Percentiles rank a stretch among this genome's conserved stretches.
phyloP scores from a whole-genome alignment of 2,888 invertebrate genomes.

The Eurois occulta region DNA sequence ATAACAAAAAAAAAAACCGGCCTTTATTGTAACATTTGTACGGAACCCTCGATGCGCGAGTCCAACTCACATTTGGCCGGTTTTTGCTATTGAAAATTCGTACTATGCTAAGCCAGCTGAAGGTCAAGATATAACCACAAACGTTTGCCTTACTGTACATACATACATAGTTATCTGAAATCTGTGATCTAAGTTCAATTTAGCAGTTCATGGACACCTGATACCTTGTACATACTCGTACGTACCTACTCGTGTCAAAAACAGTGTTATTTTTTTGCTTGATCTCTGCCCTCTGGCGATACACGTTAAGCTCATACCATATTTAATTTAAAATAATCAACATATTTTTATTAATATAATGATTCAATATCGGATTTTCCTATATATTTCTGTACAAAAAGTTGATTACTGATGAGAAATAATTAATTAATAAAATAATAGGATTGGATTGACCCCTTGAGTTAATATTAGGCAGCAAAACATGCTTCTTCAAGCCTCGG shows the following conservation, averaged over 20 bases:
- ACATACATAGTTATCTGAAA: slow-evolving; percentile 9
- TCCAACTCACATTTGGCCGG: no score
- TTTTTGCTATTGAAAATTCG: background rate
- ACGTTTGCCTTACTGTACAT: background rate
- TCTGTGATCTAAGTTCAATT: slow-evolving; percentile 39
- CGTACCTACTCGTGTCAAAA: background rate
- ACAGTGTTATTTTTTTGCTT: slow-evolving; percentile 11
- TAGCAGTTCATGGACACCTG: slow-evolving; percentile 20
- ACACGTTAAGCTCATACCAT: slow-evolving; percentile 6
- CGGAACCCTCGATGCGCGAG: no score
- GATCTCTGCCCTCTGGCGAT: slow-evolving; percentile 8
- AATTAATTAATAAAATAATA: slow-evolving; percentile 3
- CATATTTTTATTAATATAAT: slow-evolving; percentile 9
- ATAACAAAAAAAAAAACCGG: no score
- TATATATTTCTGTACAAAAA: background rate
- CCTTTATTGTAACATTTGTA: no score
- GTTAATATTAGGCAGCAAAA: background rate
- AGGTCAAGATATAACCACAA: background rate
- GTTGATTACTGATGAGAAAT: background rate
- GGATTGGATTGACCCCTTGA: background rate
- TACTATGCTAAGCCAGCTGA: background rate
- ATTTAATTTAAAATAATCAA: slow-evolving; percentile 14
- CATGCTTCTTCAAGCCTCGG: background rate
- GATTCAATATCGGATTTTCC: slow-evolving; percentile 8
- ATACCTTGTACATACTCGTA: background rate